Evolutionary conservation across 2,797 vertebrate species (phyloP), one percentile per base, ranked within the genome.

Genomic region (Epinephelus malabaricus): DNA sequence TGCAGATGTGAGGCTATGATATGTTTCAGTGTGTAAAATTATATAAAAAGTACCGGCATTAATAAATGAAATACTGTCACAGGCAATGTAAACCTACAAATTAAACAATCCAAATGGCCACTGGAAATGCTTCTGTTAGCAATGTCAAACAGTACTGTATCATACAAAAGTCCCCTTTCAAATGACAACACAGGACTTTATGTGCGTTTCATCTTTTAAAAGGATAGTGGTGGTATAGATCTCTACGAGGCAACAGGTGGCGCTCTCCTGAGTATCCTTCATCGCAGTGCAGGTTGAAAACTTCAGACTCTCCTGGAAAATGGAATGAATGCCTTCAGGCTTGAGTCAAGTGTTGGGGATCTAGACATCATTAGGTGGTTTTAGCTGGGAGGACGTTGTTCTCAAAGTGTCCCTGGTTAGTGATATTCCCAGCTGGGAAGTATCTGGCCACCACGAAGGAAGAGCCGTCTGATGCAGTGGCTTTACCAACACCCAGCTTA

Each of bases 371-470:
- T 90, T 81, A 90, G 40, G 78, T 85, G 69, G 59, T 94, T 92
- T 83, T 89, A 86, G 96, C 95, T 82, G 97, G 96, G 58, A 98
- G 96, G 81, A 99, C 97, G 4, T 99, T 99, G 86, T 96, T 97
- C 88, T 98, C 96, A 74, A 99, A 99, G 91, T 97, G 97, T 67
- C 98, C 98, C 65, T 97, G 95, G 88, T 99, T 99, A 83, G 97
- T 97, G 67, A 99, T 95, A 81, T 99, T 99, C 51, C 98, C 98
- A 19, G 98, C 97, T 40, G 98, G 98, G 82, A 95, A 96, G 74
- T 99, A 99, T 90, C 98, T 96, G n/a, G 98, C 98, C 74, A 99
- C 98, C 60, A 99, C 98, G 46, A 99, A 99, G 0, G 97, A 97
- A 55, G 98, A 99, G 14, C 98, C 98, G 0, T 99, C 98, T 0